Evolutionary conservation across 1,140 invertebrate species (phyloP), one percentile per base, ranked within the genome.

Genomic region (Trachymyrmex cornetzi): DNA sequence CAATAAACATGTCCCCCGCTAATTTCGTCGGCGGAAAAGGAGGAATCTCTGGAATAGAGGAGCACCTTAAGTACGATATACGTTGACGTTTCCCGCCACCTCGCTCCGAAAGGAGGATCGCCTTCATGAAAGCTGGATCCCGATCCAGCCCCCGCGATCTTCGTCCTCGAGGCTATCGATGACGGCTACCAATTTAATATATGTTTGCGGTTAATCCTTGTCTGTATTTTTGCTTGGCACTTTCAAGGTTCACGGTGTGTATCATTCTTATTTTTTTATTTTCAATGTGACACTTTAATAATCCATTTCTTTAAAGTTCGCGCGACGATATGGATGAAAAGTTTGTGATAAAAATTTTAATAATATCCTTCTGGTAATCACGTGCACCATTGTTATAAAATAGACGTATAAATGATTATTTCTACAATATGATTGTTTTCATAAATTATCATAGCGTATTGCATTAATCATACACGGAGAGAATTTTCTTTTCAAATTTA

Each of bases 1-100:
- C 94, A 95, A 95, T 95, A 95, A 95, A 95, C 93, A 95, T 95
- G 94, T 95, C 94, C 91, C 89, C 85, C 88, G 93, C 93, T 94
- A 94, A 95, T 95, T 94, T 94, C 89, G 90, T 89, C 88, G 84
- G 87, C 85, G 89, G 85, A 87, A 93, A 92, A 94, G 92, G 91
- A 91, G 92, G 87, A 89, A 88, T 87, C 91, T 89, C 89, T 80
- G 77, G 90, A 88, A 88, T 79, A 85, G 85, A 86, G 81, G 77
- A 88, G 85, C 89, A 87, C 74, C 89, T 91, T 91, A 91, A 91
- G 86, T 80, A 85, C 88, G 86, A 91, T 86, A 87, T 91, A 91
- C 87, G 89, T 84, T 87, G 89, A 90, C 82, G 87, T 86, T 90
- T 88, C 82, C 59, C 72, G 67, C 81, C 71, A 79, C 88, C 87